These are phyloP conservation scores for Amphimallon solstitiale DNA, from an alignment of 2,888 invertebrate species.

Conservation along the genomic window DNA sequence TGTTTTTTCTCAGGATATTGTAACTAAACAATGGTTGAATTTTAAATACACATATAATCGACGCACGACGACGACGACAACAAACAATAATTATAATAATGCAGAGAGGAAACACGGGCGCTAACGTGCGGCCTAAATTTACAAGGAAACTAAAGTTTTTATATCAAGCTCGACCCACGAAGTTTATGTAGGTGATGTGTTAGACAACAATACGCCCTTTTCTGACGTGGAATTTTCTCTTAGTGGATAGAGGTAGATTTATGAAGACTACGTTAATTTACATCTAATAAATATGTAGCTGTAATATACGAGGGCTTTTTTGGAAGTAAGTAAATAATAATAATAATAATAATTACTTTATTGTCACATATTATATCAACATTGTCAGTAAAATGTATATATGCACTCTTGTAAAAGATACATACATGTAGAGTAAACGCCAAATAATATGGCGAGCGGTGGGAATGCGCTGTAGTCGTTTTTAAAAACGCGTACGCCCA, in stretches of 20 bases:
- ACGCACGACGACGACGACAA: background rate
- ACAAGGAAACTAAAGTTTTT: slow-evolving; percentile 8
- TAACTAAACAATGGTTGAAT: slow-evolving; percentile 27
- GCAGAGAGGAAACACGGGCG: slow-evolving; percentile 11
- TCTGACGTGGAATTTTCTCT: background rate
- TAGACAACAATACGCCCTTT: slow-evolving; percentile 32
- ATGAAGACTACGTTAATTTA: background rate
- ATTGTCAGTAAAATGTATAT: too few relatives aligned
- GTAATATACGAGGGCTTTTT: too few relatives aligned
- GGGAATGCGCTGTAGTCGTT: too few relatives aligned
- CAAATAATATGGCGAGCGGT: too few relatives aligned
- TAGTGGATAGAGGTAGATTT: slow-evolving; percentile 7
- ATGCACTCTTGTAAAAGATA: too few relatives aligned
- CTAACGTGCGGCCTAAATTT: slow-evolving; percentile 27
- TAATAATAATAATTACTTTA: too few relatives aligned
- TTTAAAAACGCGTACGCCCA: too few relatives aligned
- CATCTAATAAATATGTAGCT: too few relatives aligned
- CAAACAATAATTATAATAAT: background rate
- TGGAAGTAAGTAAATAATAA: too few relatives aligned
- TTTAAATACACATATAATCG: slow-evolving; percentile 15
- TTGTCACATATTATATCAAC: too few relatives aligned
- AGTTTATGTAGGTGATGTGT: slow-evolving; percentile 21
- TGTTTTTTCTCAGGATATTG: background rate
- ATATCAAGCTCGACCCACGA: slow-evolving; percentile 13
- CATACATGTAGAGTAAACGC: too few relatives aligned